Percentiles rank a stretch among this genome's conserved stretches.
These are phyloP conservation scores for Danio choprae DNA, from an alignment of 2,797 vertebrate species.

Conservation along the genomic window DNA sequence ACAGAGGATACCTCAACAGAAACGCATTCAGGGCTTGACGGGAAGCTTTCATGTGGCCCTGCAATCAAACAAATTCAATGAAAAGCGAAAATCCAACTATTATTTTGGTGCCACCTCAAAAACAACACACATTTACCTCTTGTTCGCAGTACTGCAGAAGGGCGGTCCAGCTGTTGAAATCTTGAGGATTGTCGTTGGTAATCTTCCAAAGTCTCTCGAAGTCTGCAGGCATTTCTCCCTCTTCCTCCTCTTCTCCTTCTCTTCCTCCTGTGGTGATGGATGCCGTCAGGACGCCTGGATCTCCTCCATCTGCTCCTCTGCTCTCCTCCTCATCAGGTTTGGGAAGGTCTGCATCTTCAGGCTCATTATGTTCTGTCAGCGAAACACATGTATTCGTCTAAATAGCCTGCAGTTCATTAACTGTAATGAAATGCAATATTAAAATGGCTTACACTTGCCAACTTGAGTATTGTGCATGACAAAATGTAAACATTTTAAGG, in stretches of 20 bases:
- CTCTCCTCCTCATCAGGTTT: constrained; percentile 49
- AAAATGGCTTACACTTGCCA: background rate
- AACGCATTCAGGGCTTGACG: constrained; percentile 82
- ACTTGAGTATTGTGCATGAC: too few species aligned
- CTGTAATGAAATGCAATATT: background rate
- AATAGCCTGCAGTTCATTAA: background rate
- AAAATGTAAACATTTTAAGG: too few species aligned
- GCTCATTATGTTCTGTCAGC: constrained; percentile 40
- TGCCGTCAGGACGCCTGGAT: constrained; percentile 28
- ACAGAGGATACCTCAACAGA: constrained; percentile 82
- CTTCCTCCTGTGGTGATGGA: constrained; percentile 55
- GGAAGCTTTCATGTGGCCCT: constrained; percentile 80
- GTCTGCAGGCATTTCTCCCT: constrained; percentile 75
- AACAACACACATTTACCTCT: constrained; percentile 72
- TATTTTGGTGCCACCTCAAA: background rate
- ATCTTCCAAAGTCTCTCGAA: constrained; percentile 83
- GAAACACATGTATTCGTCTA: background rate
- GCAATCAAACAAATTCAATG: constrained; percentile 22
- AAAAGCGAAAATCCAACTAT: background rate
- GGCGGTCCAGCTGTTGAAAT: constrained; percentile 85
- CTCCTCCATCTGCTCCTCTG: constrained; percentile 56
- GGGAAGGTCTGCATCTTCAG: constrained; percentile 29
- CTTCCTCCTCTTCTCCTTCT: constrained; percentile 70
- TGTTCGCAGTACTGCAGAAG: constrained; percentile 86
- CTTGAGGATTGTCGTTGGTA: constrained; percentile 77